These are phyloP conservation scores for Scelioninae gen. 2 DNA, from an alignment of 2,888 invertebrate species.

Conservation along the genomic window DNA sequence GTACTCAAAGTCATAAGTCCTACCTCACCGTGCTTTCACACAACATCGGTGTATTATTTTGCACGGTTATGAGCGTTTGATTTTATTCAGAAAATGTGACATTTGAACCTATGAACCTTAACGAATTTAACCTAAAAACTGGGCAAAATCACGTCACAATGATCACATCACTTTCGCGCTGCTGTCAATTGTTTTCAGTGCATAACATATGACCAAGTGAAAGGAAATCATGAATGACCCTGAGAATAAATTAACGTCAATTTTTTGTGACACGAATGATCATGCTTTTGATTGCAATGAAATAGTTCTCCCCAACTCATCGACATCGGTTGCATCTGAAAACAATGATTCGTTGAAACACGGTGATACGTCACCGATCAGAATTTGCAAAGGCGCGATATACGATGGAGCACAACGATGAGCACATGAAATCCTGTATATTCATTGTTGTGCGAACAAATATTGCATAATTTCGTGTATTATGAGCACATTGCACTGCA, in stretches of 20 bases:
- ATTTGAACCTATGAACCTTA: slow-evolving; percentile 1
- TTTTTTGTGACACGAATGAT: not conserved
- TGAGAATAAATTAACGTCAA: slow-evolving; percentile 9
- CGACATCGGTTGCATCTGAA: not conserved
- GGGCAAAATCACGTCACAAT: slow-evolving; percentile 12
- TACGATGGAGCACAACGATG: slow-evolving; percentile 28
- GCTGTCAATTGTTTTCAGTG: slow-evolving; percentile 20
- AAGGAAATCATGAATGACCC: slow-evolving; percentile 25
- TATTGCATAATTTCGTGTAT: too few relatives aligned
- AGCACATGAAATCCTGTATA: slow-evolving; percentile 28
- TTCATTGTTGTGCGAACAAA: slow-evolving; percentile 31
- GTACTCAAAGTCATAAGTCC: slow-evolving; percentile 17
- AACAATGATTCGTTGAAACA: slow-evolving; percentile 18
- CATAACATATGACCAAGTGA: slow-evolving; percentile 33
- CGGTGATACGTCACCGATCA: slow-evolving; percentile 13
- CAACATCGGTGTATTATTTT: slow-evolving; percentile 6
- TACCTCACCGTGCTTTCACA: slow-evolving; percentile 27
- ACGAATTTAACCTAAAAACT: slow-evolving; percentile 27
- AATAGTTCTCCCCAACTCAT: not conserved
- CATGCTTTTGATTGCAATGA: not conserved
- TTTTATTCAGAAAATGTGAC: slow-evolving; percentile 3
- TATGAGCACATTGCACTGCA: too few relatives aligned
- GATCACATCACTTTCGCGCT: slow-evolving; percentile 24
- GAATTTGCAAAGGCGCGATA: slow-evolving; percentile 17
- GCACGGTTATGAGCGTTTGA: not conserved